Conservation (phyloP, 2,888 invertebrate genomes). For the Epistrophella euchroma region DNA sequence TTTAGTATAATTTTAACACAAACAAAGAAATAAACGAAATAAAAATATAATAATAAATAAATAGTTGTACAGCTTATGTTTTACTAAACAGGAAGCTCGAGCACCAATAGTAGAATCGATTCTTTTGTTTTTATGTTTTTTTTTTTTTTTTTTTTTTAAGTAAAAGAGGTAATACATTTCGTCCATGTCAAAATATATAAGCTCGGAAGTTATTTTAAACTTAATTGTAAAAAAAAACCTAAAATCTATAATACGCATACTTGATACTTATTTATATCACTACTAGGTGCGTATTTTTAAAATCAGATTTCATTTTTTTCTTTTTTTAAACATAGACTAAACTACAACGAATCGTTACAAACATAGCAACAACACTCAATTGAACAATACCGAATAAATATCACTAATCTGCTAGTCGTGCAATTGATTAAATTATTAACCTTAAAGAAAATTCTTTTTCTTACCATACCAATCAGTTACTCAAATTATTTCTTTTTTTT, state of each 20-base stretch:
- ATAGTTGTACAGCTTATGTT: constrained; percentile 57
- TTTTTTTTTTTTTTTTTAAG: constrained; percentile 56
- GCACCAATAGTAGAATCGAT: constrained; percentile 72
- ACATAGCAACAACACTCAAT: constrained; percentile 72
- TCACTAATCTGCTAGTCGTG: constrained; percentile 70
- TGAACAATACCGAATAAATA: constrained; percentile 74
- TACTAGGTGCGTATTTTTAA: constrained; percentile 23
- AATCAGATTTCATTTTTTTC: constrained; percentile 27
- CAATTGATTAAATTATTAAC: constrained; percentile 55
- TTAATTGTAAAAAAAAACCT: constrained; percentile 22
- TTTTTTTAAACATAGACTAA: constrained; percentile 28
- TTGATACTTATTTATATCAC: constrained; percentile 8
- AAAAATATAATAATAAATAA: constrained; percentile 41
- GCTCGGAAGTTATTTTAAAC: constrained; percentile 37
- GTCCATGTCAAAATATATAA: constrained; percentile 39
- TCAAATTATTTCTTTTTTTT: constrained; percentile 6
- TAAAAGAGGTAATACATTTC: constrained; percentile 74
- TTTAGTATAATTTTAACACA: constrained; percentile 40
- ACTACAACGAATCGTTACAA: constrained; percentile 63
- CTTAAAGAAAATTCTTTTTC: constrained; percentile 27
- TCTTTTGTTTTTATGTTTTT: constrained; percentile 42
- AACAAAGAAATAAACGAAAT: constrained; percentile 39
- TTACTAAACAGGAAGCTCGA: constrained; percentile 65
- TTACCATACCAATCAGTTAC: constrained; percentile 39
- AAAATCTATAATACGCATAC: constrained; percentile 21